Conservation (phyloP, 2,888 invertebrate genomes). For the Pseudolycoriella hygida region DNA sequence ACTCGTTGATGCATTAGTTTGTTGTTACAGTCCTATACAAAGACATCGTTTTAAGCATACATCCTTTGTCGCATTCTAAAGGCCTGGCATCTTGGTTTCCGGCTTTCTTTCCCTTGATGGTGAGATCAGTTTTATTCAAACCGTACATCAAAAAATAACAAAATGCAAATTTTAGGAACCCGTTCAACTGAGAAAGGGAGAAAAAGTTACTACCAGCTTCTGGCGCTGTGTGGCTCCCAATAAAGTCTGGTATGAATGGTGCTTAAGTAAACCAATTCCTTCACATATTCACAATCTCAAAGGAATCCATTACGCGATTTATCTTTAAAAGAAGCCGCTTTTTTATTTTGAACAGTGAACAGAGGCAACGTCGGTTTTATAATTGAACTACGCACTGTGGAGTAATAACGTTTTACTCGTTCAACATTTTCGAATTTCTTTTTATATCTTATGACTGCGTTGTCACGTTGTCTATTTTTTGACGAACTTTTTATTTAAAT, state of each 20-base stretch:
- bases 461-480: too few species aligned
- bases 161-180: constrained; percentile 13
- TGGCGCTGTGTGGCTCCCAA: constrained; percentile 67
- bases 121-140: constrained; percentile 24
- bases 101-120: constrained; percentile 78
- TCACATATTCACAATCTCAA: constrained; percentile 22
- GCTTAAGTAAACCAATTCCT: constrained; percentile 24
- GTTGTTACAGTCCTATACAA: constrained; percentile 78
- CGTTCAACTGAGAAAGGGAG: constrained; percentile 43
- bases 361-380: too few species aligned
- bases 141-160: too few species aligned
- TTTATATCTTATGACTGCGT: too few species aligned
- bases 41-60: constrained; percentile 71
- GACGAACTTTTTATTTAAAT: too few species aligned
- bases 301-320: constrained; percentile 20
- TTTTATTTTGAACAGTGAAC: too few species aligned
- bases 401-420: too few species aligned
- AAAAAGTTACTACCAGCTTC: constrained; percentile 59
- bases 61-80: constrained; percentile 70
- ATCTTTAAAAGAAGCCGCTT: too few species aligned
- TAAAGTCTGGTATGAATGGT: constrained; percentile 96
- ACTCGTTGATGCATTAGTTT: constrained; percentile 37
- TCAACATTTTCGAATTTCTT: too few species aligned
- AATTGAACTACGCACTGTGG: too few species aligned
- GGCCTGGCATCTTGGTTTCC: constrained; percentile 99